Evolutionary conservation across 23 tunicate species (phyloP).

Genomic region (Aplidium turbinatum): DNA sequence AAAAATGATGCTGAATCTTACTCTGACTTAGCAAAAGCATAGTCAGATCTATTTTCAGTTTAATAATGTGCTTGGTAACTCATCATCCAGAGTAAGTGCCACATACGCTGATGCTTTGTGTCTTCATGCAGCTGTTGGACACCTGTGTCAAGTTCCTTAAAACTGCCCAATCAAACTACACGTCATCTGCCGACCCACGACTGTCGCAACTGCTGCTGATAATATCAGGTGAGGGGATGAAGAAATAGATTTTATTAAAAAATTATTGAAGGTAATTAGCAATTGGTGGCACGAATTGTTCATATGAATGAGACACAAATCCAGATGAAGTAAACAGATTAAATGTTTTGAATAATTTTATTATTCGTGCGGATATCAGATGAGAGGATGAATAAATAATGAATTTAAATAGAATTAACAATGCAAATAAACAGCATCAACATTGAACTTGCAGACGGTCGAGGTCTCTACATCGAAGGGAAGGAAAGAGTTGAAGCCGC

Average conservation of each 20-base stretch:
- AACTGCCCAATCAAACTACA: conserved; percentile 32
- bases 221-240: conserved; percentile 62
- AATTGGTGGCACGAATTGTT: no score
- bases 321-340: no score
- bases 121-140: conserved; percentile 38
- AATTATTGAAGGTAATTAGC: no score
- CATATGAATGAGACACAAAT: no score
- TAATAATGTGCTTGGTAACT: neutral
- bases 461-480: conserved; percentile 85
- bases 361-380: no score
- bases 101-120: neutral
- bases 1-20: no score
- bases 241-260: no score
- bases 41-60: neutral
- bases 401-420: no score
- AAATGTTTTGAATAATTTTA: no score
- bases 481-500: conserved; percentile 60
- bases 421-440: no score
- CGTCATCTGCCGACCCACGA: conserved; percentile 60
- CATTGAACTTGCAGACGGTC: conserved; percentile 70
- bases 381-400: no score
- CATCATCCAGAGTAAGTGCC: no score
- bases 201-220: conserved; percentile 74
- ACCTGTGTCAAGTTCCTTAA: conserved; percentile 54
- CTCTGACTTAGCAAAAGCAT: neutral